Percentiles rank a stretch among this genome's conserved stretches.
Conservation (phyloP, 2,797 vertebrate genomes). For the Pelochelys cantorii region DNA sequence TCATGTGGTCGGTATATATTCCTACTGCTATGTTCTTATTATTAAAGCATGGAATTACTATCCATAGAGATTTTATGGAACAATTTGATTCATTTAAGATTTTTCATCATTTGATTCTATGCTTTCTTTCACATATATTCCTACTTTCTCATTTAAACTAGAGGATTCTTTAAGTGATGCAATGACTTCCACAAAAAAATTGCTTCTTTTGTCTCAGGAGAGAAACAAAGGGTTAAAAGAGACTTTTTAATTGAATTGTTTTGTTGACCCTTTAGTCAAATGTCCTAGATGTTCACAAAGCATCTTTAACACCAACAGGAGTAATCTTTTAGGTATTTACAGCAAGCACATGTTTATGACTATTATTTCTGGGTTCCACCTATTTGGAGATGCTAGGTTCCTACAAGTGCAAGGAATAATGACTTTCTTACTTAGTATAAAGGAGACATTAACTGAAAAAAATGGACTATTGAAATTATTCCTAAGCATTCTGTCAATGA, state of each 20-base stretch:
- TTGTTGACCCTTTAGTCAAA: neutral
- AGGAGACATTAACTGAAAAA: neutral
- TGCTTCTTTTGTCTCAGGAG: neutral
- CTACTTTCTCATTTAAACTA: neutral
- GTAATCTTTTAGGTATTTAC: neutral
- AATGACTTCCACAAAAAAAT: neutral
- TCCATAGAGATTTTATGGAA: no score
- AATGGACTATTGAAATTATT: neutral
- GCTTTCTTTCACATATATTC: neutral
- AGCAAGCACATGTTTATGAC: neutral
- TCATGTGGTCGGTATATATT: no score
- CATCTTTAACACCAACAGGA: neutral
- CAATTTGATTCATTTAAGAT: no score
- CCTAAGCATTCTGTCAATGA: neutral
- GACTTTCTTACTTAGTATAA: neutral
- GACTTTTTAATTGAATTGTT: neutral
- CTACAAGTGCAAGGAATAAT: neutral
- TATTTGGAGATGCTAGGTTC: neutral
- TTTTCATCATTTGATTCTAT: no score
- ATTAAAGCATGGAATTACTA: no score
- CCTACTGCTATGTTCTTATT: no score
- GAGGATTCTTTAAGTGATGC: neutral
- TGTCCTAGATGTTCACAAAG: neutral
- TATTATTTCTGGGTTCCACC: neutral
- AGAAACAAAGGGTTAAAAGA: neutral